A percentile compares a stretch with the other conserved stretches of the same genome.
These are phyloP conservation scores for Drepana falcataria DNA, from an alignment of 2,888 invertebrate species.

Conservation along the genomic window DNA sequence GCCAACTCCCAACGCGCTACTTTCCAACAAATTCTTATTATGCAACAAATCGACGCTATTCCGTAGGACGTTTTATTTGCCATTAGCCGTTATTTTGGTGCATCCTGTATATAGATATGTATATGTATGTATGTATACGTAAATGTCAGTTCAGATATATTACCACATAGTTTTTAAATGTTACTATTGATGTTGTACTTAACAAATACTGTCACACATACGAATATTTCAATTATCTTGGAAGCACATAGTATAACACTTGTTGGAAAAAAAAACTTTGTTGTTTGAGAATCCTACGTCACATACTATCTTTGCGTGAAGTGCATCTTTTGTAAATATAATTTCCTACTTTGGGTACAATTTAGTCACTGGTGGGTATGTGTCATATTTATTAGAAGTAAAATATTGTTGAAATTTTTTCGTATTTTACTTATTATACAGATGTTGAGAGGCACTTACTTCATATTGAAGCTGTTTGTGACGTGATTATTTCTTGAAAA, in stretches of 20 bases:
- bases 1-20: conserved; percentile 36
- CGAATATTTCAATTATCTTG: background rate
- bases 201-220: background rate
- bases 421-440: background rate
- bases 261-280: background rate
- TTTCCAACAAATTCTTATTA: conserved; percentile 11
- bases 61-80: conserved; percentile 16
- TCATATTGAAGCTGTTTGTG: conserved; percentile 23
- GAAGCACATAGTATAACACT: background rate
- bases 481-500: conserved; percentile 7
- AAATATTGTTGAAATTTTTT: background rate
- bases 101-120: conserved; percentile 13
- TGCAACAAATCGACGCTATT: conserved; percentile 17
- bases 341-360: conserved; percentile 6
- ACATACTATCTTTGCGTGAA: background rate
- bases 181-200: conserved; percentile 1
- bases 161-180: conserved; percentile 12
- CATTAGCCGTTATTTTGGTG: conserved; percentile 19
- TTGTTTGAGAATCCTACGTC: background rate
- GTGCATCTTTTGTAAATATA: conserved; percentile 25
- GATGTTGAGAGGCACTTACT: conserved; percentile 9
- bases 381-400: conserved; percentile 1
- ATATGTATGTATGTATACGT: conserved; percentile 6
- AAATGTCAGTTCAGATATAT: conserved; percentile 9
- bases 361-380: background rate